Conservation (phyloP, 1,140 invertebrate genomes). For the Vanessa atalanta region DNA sequence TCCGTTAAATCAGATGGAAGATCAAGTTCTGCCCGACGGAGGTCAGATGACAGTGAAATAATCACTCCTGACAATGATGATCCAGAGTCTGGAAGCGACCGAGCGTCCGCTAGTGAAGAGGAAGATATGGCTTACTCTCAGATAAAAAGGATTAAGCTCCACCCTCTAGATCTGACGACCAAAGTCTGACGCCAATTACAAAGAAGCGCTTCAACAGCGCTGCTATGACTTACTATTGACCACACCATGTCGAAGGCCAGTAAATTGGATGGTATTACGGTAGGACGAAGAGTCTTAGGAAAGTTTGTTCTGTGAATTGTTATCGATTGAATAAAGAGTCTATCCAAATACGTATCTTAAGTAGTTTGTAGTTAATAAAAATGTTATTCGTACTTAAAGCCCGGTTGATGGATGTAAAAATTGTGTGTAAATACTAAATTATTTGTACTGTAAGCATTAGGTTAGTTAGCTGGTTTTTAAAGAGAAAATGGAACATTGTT, state of each 20-base stretch:
- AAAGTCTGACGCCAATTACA: conserved; percentile 74
- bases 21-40: conserved; percentile 73
- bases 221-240: conserved; percentile 19
- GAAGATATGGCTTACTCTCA: conserved; percentile 75
- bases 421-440: conserved; percentile 78
- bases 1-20: conserved; percentile 85
- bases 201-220: conserved; percentile 22
- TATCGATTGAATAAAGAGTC: conserved; percentile 74
- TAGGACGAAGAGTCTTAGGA: conserved; percentile 50
- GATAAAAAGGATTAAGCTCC: conserved; percentile 80
- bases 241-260: conserved; percentile 60
- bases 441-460: conserved; percentile 66
- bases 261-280: conserved; percentile 72
- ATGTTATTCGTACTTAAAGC: conserved; percentile 64
- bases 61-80: conserved; percentile 73
- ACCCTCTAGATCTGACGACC: conserved; percentile 86
- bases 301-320: conserved; percentile 67
- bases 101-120: conserved; percentile 82
- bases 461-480: conserved; percentile 63
- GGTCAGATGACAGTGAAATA: conserved; percentile 74
- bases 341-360: conserved; percentile 80
- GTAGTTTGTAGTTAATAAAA: conserved; percentile 59
- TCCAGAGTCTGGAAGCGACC: conserved; percentile 77
- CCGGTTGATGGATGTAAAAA: conserved; percentile 75
- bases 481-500: conserved; percentile 56